Evolutionary conservation across 2,888 invertebrate genomes (phyloP).

Genomic region (Hyppa rectilinea): DNA sequence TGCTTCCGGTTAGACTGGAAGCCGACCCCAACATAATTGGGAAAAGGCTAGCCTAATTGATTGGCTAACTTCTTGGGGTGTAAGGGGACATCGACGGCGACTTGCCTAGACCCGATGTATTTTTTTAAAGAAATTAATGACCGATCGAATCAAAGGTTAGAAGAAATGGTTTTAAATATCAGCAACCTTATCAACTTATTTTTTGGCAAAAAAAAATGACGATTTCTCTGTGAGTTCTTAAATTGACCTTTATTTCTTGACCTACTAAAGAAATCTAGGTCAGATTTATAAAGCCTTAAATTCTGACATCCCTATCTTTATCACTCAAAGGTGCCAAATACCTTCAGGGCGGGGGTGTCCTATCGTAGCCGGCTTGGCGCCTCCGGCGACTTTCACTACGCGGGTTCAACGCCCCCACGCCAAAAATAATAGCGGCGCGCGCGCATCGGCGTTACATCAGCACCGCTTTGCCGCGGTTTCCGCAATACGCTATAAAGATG

Average conservation of each 20-base stretch:
- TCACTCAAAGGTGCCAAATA: constrained; percentile 34
- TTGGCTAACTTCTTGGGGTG: too few relatives aligned
- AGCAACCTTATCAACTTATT: background rate
- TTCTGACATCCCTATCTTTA: constrained; percentile 11
- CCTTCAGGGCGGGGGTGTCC: constrained; percentile 70
- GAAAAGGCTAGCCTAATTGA: too few relatives aligned
- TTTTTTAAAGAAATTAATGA: too few relatives aligned
- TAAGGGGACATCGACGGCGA: too few relatives aligned
- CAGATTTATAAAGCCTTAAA: constrained; percentile 2
- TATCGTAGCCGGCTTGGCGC: constrained; percentile 84
- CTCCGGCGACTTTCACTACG: constrained; percentile 85
- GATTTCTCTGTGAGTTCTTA: background rate
- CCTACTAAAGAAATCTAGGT: constrained; percentile 9
- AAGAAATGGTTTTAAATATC: too few relatives aligned
- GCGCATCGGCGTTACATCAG: constrained; percentile 70
- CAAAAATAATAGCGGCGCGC: constrained; percentile 80
- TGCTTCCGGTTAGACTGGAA: too few relatives aligned
- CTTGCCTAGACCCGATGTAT: too few relatives aligned
- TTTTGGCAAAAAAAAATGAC: background rate
- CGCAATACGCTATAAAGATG: constrained; percentile 60
- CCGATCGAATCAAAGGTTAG: too few relatives aligned
- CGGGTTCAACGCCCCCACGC: constrained; percentile 79
- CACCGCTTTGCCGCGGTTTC: constrained; percentile 65
- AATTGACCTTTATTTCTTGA: constrained; percentile 8
- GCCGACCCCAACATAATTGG: too few relatives aligned